Percentiles rank a stretch among this genome's conserved stretches.
These are phyloP conservation scores for Tricholaema leucomelas DNA, from an alignment of 2,113 vertebrate species.

Conservation along the genomic window DNA sequence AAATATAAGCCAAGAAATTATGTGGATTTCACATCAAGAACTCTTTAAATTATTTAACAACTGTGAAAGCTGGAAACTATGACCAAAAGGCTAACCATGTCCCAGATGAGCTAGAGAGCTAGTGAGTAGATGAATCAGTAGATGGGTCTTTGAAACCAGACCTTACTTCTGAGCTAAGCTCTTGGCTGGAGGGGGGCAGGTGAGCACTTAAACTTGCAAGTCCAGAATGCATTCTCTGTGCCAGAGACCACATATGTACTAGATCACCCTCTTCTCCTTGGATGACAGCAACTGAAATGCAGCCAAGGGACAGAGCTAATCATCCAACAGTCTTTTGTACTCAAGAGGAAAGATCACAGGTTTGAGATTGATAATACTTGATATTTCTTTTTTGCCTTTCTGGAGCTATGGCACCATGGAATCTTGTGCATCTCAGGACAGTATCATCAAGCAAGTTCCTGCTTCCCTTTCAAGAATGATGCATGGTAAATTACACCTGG, in stretches of 20 bases:
- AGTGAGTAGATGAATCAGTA: constrained; percentile 1
- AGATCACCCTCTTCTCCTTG: constrained; percentile 22
- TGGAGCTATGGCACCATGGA: not conserved
- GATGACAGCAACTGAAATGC: not conserved
- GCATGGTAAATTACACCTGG: not conserved
- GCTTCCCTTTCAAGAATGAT: not conserved
- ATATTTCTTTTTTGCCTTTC: not conserved
- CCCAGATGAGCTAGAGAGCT: constrained; percentile 12
- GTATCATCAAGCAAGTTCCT: not conserved
- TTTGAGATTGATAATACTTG: not conserved
- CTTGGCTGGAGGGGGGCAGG: not conserved
- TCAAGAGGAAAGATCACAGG: not conserved
- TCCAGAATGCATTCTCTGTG: not conserved
- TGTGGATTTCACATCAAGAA: constrained; percentile 11
- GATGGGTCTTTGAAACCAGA: constrained; percentile 31
- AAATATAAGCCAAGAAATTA: not conserved
- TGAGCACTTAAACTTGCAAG: not conserved
- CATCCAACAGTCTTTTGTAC: not conserved
- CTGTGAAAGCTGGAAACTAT: not conserved
- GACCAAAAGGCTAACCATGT: not conserved
- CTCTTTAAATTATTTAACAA: not conserved
- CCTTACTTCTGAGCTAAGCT: not conserved
- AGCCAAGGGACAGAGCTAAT: not conserved
- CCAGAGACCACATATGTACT: not conserved
- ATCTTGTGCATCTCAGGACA: not conserved